Base-by-base conservation (phyloP, 2,797 vertebrate genomes). In the Melanotaenia parkinsoni region DNA sequence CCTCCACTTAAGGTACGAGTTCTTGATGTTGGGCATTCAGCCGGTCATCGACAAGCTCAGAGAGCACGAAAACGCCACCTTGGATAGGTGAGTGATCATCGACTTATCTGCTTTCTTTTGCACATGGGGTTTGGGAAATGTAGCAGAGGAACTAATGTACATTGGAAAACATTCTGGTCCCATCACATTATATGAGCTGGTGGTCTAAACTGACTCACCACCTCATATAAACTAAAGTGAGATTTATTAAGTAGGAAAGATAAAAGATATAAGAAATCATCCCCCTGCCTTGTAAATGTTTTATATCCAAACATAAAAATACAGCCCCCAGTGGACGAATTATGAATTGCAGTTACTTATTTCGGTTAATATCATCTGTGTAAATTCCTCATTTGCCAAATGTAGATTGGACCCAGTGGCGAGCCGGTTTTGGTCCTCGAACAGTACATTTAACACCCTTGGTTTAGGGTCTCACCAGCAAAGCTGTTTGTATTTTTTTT, bases 1-100 rank as follows among this genome's bases (percentile, higher is more conserved):
- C 60, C 93, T 99, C 54, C 98, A 99, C 69, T 93, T 99, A 32
- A 96, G 98, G 88, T 99, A 98, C 8, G 97, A 99, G 85, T 99
- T 99, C 86, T 91, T 99, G 73, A 99, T 99, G 97, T 88, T 99
- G 86, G 98, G 98, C 76, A 99, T 99, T 88, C 98, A 99, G 67
- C 97, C 98, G 0, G 95, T 99, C 75, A 98, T 99, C 56, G 97
- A 98, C 86, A 99, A 99, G 78, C 96, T 99, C 70, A 88, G 98
- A 84, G 95, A 93, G 82, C 98, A 99, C 0, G 97, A 99, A 84
- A 99, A 99, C 38, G 96, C 96, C 77, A 98, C 96, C 24, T 89
- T 99, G 77, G 98, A 99, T 82, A 96, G 96, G 98, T 98, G 92
- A 89, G 73, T 13, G 20, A 43, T 35, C 1, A 0, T 51, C 56